Percentiles rank a stretch among this genome's conserved stretches.
phyloP scores from a whole-genome alignment of 2,797 vertebrate genomes.

The Xyrichtys novacula region DNA sequence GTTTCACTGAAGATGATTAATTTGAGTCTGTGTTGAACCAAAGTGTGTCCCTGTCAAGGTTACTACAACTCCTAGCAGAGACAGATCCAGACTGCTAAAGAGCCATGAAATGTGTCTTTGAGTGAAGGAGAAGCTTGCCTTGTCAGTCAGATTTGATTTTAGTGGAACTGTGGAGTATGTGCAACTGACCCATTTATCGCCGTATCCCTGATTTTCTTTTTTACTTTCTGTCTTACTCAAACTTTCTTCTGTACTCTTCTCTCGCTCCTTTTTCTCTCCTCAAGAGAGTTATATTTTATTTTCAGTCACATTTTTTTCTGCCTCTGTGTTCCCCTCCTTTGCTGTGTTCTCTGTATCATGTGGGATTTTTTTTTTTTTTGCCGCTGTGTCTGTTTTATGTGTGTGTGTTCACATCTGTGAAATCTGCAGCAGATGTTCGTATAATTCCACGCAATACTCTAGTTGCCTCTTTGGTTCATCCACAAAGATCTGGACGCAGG shows the following conservation, averaged over 20 bases:
- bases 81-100: slow-evolving; percentile 32
- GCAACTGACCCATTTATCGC: slow-evolving; percentile 34
- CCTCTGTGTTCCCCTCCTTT: slow-evolving; percentile 14
- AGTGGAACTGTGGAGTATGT: slow-evolving; percentile 46
- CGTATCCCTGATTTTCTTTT: slow-evolving; percentile 9
- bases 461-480: slow-evolving; percentile 38
- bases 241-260: not conserved
- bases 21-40: slow-evolving; percentile 16
- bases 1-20: slow-evolving; percentile 21
- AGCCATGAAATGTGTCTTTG: slow-evolving; percentile 22
- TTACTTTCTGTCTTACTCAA: slow-evolving; percentile 5
- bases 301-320: slow-evolving; percentile 12
- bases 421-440: slow-evolving; percentile 74
- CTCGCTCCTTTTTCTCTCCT: slow-evolving; percentile 15
- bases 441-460: slow-evolving; percentile 67
- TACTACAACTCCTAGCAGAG: slow-evolving; percentile 38
- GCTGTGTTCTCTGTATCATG: not conserved
- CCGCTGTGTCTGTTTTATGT: slow-evolving; percentile 45
- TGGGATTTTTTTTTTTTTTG: slow-evolving; percentile 13
- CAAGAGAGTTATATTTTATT: slow-evolving; percentile 11
- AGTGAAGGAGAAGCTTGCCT: slow-evolving; percentile 44
- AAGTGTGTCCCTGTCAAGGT: slow-evolving; percentile 32
- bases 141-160: slow-evolving; percentile 39
- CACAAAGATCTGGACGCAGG: slow-evolving; percentile 35
- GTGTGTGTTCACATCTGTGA: slow-evolving; percentile 52